A percentile compares a stretch with the other conserved stretches of the same genome.
These are phyloP conservation scores for Tetrapedia diversipes DNA, from an alignment of 2,888 invertebrate species.

Conservation along the genomic window DNA sequence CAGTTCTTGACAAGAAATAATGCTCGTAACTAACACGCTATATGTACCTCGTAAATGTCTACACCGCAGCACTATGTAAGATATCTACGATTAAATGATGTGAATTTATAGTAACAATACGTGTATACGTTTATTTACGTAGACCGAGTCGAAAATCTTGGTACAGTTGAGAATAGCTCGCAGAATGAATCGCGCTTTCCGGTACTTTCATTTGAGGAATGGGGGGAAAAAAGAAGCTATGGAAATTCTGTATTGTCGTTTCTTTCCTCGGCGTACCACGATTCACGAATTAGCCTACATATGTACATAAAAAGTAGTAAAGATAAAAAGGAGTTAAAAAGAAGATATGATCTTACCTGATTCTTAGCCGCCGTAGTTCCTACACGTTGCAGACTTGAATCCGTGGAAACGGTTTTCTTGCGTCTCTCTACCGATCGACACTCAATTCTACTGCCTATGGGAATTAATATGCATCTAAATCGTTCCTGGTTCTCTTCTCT, in stretches of 20 bases:
- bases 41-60: conserved; percentile 48
- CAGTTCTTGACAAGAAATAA: conserved; percentile 50
- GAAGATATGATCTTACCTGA: conserved; percentile 67
- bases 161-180: not conserved
- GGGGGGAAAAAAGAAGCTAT: conserved; percentile 8
- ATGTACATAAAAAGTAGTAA: conserved; percentile 31
- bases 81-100: conserved; percentile 51
- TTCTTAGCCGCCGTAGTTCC: conserved; percentile 47
- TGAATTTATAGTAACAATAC: conserved; percentile 27
- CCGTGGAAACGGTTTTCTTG: conserved; percentile 43
- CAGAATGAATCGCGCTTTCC: not conserved
- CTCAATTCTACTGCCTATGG: conserved; percentile 71
- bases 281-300: conserved; percentile 18
- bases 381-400: conserved; percentile 38
- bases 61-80: conserved; percentile 50
- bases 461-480: conserved; percentile 71
- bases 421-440: conserved; percentile 69
- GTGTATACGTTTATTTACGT: conserved; percentile 27
- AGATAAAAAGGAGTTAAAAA: conserved; percentile 32
- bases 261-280: not conserved
- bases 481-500: conserved; percentile 59
- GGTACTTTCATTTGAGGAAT: not conserved
- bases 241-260: conserved; percentile 15
- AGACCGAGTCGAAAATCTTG: conserved; percentile 4
- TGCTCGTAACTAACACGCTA: conserved; percentile 59